Conservation (phyloP, 2,113 vertebrate species). For the Thinocorus orbignyianus region DNA sequence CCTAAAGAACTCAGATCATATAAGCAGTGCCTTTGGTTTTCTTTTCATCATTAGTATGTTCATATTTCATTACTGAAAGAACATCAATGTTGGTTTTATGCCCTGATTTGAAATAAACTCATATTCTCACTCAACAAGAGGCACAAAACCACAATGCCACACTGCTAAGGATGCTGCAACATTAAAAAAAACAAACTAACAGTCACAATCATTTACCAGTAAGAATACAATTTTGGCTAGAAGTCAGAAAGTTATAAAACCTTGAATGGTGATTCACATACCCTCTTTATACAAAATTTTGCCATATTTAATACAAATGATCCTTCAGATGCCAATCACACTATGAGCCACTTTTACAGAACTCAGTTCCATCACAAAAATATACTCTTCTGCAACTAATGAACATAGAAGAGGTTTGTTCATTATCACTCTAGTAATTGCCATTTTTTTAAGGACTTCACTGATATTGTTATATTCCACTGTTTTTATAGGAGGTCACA, state of each 20-base stretch:
- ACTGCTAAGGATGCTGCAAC: neutral
- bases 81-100: neutral
- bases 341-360: neutral
- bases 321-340: neutral
- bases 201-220: neutral
- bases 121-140: neutral
- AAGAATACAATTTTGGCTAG: slow-evolving; percentile 26
- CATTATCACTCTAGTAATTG: neutral
- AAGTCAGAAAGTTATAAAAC: slow-evolving; percentile 10
- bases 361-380: neutral
- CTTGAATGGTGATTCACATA: neutral
- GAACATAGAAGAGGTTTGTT: slow-evolving; percentile 5
- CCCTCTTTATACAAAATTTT: neutral
- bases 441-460: neutral
- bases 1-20: neutral
- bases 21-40: neutral
- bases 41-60: neutral
- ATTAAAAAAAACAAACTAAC: neutral
- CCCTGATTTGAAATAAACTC: neutral
- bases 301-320: slow-evolving; percentile 37
- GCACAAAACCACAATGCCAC: neutral
- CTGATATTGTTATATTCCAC: neutral
- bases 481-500: neutral
- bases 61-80: neutral
- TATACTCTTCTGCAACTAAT: neutral